phyloP scores from a whole-genome alignment of 2,888 invertebrate genomes.

The Eilema sororculum region DNA sequence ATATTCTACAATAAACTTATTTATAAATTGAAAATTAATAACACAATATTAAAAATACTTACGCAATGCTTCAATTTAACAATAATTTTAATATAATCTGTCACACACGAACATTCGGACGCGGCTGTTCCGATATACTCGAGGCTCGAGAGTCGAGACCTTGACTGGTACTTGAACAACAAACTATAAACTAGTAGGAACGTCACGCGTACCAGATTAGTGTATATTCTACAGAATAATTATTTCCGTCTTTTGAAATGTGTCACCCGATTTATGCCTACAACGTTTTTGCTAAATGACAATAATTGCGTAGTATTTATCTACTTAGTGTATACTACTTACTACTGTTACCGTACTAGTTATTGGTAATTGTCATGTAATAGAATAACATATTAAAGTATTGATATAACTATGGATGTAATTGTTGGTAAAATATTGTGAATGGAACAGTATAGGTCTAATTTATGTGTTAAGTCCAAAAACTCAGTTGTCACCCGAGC shows the following conservation, averaged over 20 bases:
- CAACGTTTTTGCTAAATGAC: background rate
- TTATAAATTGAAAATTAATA: background rate
- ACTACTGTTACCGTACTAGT: too few species aligned
- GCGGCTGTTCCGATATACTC: background rate
- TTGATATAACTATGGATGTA: too few species aligned
- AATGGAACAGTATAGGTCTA: too few species aligned
- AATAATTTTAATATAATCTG: background rate
- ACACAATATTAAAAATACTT: background rate
- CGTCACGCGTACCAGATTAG: background rate
- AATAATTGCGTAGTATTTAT: too few species aligned
- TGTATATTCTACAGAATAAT: background rate
- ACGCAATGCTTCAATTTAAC: background rate
- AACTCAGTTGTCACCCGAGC: too few species aligned
- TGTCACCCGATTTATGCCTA: background rate
- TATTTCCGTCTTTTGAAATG: background rate
- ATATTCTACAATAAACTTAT: background rate
- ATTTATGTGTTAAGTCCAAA: too few species aligned
- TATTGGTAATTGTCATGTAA: too few species aligned
- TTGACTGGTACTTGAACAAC: slow-evolving; percentile 1
- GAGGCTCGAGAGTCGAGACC: too few species aligned
- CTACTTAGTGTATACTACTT: too few species aligned
- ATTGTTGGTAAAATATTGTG: too few species aligned
- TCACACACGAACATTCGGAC: background rate
- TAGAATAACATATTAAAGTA: too few species aligned
- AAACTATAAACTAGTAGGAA: background rate